Evolutionary conservation across 2,797 vertebrate genomes (phyloP).

Genomic region (Phoeniculus purpureus): DNA sequence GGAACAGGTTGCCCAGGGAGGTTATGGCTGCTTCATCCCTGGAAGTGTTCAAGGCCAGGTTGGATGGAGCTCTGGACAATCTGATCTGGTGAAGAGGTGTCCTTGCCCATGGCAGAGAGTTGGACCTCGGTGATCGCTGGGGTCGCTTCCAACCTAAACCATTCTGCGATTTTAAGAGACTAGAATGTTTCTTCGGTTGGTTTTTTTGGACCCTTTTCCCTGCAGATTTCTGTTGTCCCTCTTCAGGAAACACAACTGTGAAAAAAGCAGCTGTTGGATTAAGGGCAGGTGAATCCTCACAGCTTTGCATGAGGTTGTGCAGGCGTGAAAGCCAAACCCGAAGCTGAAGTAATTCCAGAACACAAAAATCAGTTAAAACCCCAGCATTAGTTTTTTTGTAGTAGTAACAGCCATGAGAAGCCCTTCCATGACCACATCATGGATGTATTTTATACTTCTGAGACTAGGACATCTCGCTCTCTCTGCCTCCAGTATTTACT

Average conservation of each 20-base stretch:
- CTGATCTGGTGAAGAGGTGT: too few relatives aligned
- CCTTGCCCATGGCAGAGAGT: too few relatives aligned
- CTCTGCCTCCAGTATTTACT: not conserved
- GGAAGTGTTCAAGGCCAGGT: too few relatives aligned
- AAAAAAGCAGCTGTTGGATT: not conserved
- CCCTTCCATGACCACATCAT: not conserved
- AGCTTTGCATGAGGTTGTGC: not conserved
- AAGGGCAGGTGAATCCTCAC: not conserved
- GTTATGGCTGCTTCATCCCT: too few relatives aligned
- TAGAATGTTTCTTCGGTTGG: not conserved
- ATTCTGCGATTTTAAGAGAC: not conserved
- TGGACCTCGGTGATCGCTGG: too few relatives aligned
- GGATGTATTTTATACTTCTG: not conserved
- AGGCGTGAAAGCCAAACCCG: not conserved
- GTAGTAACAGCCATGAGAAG: not conserved
- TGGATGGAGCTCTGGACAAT: too few relatives aligned
- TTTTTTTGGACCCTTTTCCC: not conserved
- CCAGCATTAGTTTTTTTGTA: not conserved
- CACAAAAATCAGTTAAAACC: not conserved
- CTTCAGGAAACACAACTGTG: not conserved
- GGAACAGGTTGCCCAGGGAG: too few relatives aligned
- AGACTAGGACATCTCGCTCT: not conserved
- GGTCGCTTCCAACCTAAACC: too few relatives aligned
- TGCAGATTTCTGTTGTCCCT: slow-evolving; percentile 14
- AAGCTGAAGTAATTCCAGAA: not conserved